Conservation (phyloP, 2,888 invertebrate species). For the Harpalus rufipes region DNA sequence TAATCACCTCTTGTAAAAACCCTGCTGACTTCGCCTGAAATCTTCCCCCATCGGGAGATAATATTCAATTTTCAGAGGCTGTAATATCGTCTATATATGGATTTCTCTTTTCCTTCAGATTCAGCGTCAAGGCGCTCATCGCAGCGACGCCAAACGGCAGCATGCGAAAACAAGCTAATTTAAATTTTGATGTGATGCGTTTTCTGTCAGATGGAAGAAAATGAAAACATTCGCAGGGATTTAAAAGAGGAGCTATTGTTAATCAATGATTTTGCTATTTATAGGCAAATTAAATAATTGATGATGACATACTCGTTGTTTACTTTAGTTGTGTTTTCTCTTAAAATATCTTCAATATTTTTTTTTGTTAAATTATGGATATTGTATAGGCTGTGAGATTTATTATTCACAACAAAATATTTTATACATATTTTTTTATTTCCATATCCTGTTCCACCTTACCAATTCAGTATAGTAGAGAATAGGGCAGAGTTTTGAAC, state of each 20-base stretch:
- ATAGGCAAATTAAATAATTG: too few species aligned
- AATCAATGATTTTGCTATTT: neutral
- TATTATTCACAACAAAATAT: too few species aligned
- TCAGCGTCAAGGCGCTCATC: constrained; percentile 13
- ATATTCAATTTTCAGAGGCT: constrained; percentile 59
- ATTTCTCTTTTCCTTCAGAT: constrained; percentile 24
- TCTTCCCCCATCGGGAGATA: constrained; percentile 33
- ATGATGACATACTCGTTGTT: too few species aligned
- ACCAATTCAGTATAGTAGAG: too few species aligned
- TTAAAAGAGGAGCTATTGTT: constrained; percentile 11
- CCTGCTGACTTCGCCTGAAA: neutral
- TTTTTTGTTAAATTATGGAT: too few species aligned
- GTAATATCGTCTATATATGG: constrained; percentile 63
- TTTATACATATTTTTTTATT: too few species aligned
- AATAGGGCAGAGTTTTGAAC: too few species aligned
- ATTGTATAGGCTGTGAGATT: too few species aligned
- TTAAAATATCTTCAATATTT: too few species aligned
- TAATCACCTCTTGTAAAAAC: constrained; percentile 57
- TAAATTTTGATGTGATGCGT: constrained; percentile 57
- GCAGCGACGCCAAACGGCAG: constrained; percentile 33
- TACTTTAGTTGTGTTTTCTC: too few species aligned
- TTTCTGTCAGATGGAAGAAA: constrained; percentile 35
- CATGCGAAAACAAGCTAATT: constrained; percentile 53
- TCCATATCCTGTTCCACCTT: too few species aligned
- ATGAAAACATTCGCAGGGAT: constrained; percentile 40